These are phyloP conservation scores for Zophobas atratus DNA, from an alignment of 1,140 invertebrate species.

Conservation along the genomic window DNA sequence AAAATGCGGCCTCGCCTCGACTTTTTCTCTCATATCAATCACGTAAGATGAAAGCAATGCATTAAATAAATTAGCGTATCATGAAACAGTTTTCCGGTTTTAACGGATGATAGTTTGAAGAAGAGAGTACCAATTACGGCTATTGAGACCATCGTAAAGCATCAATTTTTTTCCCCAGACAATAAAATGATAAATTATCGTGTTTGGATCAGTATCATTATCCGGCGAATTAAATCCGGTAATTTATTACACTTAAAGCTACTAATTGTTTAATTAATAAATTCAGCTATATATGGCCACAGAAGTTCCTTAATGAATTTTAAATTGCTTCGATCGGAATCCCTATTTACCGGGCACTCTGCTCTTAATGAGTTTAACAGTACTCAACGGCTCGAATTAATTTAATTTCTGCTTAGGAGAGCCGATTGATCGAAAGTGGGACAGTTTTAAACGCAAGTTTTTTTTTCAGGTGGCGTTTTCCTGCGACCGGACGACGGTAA, in stretches of 20 bases:
- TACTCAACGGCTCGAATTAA: conserved; percentile 10
- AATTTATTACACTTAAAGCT: conserved; percentile 28
- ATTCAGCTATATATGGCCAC: conserved; percentile 10
- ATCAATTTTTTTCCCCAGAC: conserved; percentile 15
- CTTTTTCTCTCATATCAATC: no score
- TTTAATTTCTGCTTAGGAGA: conserved; percentile 4
- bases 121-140: conserved; percentile 18
- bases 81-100: conserved; percentile 25
- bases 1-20: no score
- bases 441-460: background rate
- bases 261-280: conserved; percentile 45
- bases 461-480: conserved; percentile 76
- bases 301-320: conserved; percentile 32
- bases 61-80: conserved; percentile 43
- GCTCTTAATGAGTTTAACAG: conserved; percentile 19
- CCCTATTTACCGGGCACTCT: conserved; percentile 11
- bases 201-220: conserved; percentile 21
- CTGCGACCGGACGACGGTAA: conserved; percentile 84
- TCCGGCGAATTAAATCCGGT: conserved; percentile 13
- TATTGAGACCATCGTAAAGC: conserved; percentile 1
- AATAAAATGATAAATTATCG: conserved; percentile 40
- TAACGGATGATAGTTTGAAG: conserved; percentile 24
- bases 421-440: background rate
- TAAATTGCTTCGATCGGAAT: conserved; percentile 27
- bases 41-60: conserved; percentile 13